Conservation (phyloP, 2,797 vertebrate genomes). For the Ctenosaura bakeri region DNA sequence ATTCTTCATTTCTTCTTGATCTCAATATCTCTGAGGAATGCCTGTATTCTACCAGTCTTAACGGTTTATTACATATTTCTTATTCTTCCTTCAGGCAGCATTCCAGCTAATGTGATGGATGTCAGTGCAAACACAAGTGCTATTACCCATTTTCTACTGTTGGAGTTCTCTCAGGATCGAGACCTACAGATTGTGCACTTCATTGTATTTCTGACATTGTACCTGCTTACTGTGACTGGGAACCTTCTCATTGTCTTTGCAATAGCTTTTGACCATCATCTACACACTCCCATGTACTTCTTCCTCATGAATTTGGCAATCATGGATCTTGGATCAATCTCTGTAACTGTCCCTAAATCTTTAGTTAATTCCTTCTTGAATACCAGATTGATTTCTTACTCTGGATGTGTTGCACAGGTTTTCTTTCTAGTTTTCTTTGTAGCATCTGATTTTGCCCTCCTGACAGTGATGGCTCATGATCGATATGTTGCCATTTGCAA, state of each 20-base stretch:
- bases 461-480: constrained; percentile 19
- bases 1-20: neutral
- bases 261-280: neutral
- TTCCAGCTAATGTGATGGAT: neutral
- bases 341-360: neutral
- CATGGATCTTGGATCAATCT: neutral
- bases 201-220: neutral
- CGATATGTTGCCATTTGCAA: constrained; percentile 15
- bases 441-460: neutral
- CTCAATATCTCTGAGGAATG: neutral
- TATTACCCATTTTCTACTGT: neutral
- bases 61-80: no score
- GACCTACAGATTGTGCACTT: neutral
- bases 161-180: neutral
- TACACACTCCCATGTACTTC: constrained; percentile 30
- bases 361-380: neutral
- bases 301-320: constrained; percentile 23
- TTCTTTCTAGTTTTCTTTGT: neutral
- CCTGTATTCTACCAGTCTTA: neutral
- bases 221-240: neutral
- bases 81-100: no score
- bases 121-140: neutral
- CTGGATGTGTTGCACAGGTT: constrained; percentile 14
- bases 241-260: constrained; percentile 6
- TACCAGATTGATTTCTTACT: constrained; percentile 2